Conservation (phyloP, 2,888 invertebrate species). For the Clistopyga incitator region DNA sequence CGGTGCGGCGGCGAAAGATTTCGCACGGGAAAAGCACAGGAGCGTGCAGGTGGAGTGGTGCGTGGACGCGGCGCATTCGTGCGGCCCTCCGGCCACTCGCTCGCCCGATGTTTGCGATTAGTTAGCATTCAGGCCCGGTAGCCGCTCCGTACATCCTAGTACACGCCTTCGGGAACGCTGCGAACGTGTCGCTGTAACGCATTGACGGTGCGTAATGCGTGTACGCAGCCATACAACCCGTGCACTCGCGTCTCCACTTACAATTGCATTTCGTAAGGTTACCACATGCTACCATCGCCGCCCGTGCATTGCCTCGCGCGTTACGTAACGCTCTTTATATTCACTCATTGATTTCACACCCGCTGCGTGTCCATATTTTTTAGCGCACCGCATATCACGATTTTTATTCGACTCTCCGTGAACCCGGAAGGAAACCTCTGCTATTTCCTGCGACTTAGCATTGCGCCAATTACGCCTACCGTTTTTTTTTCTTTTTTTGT, state of each 20-base stretch:
- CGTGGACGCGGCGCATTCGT: constrained; percentile 13
- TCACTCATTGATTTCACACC: constrained; percentile 22
- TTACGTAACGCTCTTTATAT: constrained; percentile 55
- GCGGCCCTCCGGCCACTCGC: constrained; percentile 27
- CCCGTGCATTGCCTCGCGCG: neutral
- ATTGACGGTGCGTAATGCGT: constrained; percentile 61
- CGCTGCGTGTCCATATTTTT: neutral
- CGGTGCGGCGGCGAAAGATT: constrained; percentile 57
- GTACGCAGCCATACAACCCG: constrained; percentile 41
- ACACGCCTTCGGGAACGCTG: constrained; percentile 61
- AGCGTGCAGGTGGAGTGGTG: constrained; percentile 38
- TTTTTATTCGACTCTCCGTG: neutral
- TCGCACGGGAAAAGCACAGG: constrained; percentile 54
- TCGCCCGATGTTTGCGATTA: constrained; percentile 60
- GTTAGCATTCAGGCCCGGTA: constrained; percentile 71
- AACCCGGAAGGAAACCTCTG: neutral
- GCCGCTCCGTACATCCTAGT: constrained; percentile 67
- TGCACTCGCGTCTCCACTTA: constrained; percentile 50
- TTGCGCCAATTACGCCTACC: neutral
- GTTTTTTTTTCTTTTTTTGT: no score
- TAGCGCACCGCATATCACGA: neutral
- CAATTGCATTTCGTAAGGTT: constrained; percentile 20
- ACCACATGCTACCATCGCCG: constrained; percentile 1
- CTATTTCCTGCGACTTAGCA: neutral
- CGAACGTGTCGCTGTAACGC: constrained; percentile 66